A percentile compares a stretch with the other conserved stretches of the same genome.
Conservation (phyloP, 1,140 invertebrate species). For the Scylla paramamosain region DNA sequence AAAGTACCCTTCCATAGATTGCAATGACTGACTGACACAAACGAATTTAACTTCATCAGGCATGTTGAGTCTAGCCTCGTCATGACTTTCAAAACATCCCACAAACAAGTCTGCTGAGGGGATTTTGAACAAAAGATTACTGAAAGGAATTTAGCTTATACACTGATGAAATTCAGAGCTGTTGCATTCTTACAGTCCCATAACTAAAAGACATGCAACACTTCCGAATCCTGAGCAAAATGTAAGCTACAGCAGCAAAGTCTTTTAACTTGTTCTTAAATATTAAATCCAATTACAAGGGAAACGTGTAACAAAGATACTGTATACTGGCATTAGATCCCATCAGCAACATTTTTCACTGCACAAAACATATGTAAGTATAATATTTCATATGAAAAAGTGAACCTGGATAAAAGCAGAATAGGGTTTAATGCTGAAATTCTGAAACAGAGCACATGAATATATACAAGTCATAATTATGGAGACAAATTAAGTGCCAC, state of each 20-base stretch:
- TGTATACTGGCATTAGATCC: not conserved
- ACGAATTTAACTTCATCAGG: conserved; percentile 41
- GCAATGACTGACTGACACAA: conserved; percentile 40
- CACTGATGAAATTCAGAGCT: not conserved
- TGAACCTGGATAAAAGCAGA: conserved; percentile 8
- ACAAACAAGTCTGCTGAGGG: conserved; percentile 25
- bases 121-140: not conserved
- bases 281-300: too few species aligned
- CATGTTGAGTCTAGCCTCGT: conserved; percentile 33
- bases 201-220: conserved; percentile 29
- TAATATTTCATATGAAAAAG: not conserved
- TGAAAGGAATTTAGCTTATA: not conserved
- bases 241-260: too few species aligned
- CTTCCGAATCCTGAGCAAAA: not conserved
- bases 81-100: conserved; percentile 35
- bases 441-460: conserved; percentile 22
- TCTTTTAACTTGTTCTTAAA: too few species aligned
- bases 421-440: not conserved
- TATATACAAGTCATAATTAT: not conserved
- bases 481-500: not conserved
- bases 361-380: not conserved
- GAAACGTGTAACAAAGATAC: too few species aligned
- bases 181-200: not conserved
- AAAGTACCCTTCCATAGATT: conserved; percentile 13
- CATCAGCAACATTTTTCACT: conserved; percentile 12